Evolutionary conservation across 2,797 vertebrate genomes (phyloP).

Genomic region (Neoniphon sammara): DNA sequence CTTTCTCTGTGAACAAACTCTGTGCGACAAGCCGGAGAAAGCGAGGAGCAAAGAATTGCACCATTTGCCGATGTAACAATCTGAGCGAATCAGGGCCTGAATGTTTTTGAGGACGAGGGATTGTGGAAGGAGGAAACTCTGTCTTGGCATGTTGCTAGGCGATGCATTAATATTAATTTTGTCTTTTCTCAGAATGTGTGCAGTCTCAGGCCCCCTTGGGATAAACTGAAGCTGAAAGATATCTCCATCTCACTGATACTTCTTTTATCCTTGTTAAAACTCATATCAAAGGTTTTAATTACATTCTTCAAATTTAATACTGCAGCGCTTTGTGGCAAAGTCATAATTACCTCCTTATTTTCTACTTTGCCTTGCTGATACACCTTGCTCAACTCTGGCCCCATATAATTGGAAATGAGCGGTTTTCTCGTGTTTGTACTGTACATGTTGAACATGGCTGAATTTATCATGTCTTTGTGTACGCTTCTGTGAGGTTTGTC

Average conservation of each 20-base stretch:
- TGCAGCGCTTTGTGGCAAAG: conserved; percentile 58
- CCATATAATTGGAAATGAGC: neutral
- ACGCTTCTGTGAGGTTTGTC: too few species aligned
- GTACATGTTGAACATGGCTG: conserved; percentile 27
- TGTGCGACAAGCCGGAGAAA: conserved; percentile 6
- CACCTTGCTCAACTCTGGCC: conserved; percentile 18
- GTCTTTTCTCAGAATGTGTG: conserved; percentile 65
- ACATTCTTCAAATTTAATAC: conserved; percentile 55
- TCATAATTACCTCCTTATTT: conserved; percentile 35
- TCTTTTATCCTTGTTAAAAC: conserved; percentile 72
- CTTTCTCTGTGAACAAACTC: conserved; percentile 14
- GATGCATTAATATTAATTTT: conserved; percentile 80
- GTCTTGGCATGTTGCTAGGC: conserved; percentile 75
- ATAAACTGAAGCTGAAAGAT: conserved; percentile 71
- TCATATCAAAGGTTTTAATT: conserved; percentile 74
- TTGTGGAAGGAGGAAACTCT: conserved; percentile 58
- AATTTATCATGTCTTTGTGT: conserved; percentile 6
- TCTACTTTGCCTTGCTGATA: conserved; percentile 40
- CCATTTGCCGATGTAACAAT: conserved; percentile 40
- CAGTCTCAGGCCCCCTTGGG: conserved; percentile 60
- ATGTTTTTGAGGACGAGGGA: conserved; percentile 59
- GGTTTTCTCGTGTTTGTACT: conserved; percentile 35
- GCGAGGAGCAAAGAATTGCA: neutral
- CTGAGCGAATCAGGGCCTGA: conserved; percentile 52
- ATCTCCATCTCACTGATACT: conserved; percentile 71